Conservation (phyloP, 2,797 vertebrate genomes). For the Gymnothorax javanicus region DNA sequence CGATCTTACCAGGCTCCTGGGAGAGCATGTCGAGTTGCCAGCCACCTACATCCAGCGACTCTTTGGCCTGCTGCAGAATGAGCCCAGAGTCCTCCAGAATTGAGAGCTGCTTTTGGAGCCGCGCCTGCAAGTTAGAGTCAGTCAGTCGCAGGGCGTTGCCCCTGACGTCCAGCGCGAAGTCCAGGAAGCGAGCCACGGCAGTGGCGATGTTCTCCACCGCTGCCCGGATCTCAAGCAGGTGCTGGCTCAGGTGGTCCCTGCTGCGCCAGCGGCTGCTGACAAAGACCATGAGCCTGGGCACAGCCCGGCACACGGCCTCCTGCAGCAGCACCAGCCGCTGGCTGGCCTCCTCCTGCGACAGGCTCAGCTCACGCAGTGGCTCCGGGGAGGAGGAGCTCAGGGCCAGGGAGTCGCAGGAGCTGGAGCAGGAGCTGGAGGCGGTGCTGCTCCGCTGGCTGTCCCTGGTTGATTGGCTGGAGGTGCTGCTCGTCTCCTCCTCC, state of each 20-base stretch:
- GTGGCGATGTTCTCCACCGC: constrained; percentile 74
- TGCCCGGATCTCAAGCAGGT: constrained; percentile 75
- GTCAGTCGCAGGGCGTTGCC: constrained; percentile 73
- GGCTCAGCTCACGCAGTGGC: constrained; percentile 66
- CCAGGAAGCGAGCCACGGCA: constrained; percentile 77
- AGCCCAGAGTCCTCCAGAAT: constrained; percentile 80
- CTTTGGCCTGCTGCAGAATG: constrained; percentile 79
- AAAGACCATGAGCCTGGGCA: constrained; percentile 84
- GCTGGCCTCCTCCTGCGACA: constrained; percentile 76
- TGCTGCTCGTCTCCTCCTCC: constrained; percentile 9
- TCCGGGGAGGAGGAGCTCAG: constrained; percentile 63
- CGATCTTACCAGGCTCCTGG: constrained; percentile 70
- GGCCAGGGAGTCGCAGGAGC: constrained; percentile 53
- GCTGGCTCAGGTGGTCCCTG: constrained; percentile 78
- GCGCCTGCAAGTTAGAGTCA: constrained; percentile 78
- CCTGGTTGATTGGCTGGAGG: constrained; percentile 19
- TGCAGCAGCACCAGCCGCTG: constrained; percentile 77
- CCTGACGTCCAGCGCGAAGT: constrained; percentile 77
- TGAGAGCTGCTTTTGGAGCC: constrained; percentile 84
- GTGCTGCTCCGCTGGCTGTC: constrained; percentile 78
- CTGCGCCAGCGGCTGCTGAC: constrained; percentile 90
- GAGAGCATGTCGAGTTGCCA: constrained; percentile 82
- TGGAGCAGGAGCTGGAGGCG: constrained; percentile 75
- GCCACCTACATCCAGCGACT: constrained; percentile 65
- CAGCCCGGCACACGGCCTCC: constrained; percentile 73